A percentile compares a stretch with the other conserved stretches of the same genome.
Conservation (phyloP, 2,113 vertebrate genomes). For the Indicator maculatus region DNA sequence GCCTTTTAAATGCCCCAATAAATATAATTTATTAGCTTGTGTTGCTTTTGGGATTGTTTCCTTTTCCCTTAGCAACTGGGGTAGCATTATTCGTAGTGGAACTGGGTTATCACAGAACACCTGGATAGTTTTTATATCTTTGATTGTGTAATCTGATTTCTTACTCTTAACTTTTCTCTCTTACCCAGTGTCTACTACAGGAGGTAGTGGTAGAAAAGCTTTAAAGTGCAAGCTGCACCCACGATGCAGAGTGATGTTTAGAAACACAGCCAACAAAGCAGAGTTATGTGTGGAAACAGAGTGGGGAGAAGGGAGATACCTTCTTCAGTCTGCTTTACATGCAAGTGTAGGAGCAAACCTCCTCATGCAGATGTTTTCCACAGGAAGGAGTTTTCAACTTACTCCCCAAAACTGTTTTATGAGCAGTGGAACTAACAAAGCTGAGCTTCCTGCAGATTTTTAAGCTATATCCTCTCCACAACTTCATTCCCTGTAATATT, state of each 20-base stretch:
- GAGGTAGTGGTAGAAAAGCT: background rate
- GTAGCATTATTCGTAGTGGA: background rate
- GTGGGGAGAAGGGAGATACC: background rate
- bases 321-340: background rate
- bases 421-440: background rate
- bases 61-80: background rate
- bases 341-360: background rate
- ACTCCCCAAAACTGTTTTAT: background rate
- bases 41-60: background rate
- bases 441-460: background rate
- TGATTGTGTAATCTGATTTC: background rate
- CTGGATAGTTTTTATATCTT: background rate
- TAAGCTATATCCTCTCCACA: background rate
- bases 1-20: background rate
- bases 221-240: background rate
- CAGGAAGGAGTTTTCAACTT: background rate
- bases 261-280: background rate
- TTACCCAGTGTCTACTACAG: background rate
- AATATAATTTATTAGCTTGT: background rate
- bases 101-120: background rate
- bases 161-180: background rate
- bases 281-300: background rate
- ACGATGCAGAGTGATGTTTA: background rate
- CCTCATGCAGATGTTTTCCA: rapidly evolving
- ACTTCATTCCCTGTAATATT: background rate